Base-by-base conservation (phyloP, 2,888 invertebrate species). In the Keiferia lycopersicella region DNA sequence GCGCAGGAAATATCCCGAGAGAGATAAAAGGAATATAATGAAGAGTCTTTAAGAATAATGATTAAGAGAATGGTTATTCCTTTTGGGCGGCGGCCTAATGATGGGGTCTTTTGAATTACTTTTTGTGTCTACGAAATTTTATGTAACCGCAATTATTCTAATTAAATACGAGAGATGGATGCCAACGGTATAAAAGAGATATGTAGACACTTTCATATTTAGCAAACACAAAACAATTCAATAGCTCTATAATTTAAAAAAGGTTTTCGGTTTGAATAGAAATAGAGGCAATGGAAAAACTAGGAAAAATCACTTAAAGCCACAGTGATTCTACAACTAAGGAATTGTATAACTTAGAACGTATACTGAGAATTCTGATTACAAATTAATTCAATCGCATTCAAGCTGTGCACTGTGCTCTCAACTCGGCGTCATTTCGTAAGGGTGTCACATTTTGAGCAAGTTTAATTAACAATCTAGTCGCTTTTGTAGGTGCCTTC, bases 401-500 rank as follows among this genome's bases (percentile, higher is more conserved):
- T 87, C 84, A 84, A 86, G 80, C 83, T 84, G 86, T 90, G 87
- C 88, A 89, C 85, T 86, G 88, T 88, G 83, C 88, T 87, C 84
- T 83, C 83, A 76, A 80, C 80, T 80, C 77, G 81, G 81, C 85
- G 81, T 87, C 88, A 88, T 89, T 91, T 86, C 84, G 89, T 88
- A 89, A 87, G 89, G 90, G 88, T 90, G 89, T 89, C 90, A 90
- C 90, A 91, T 91, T 91, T 91, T 89, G 86, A 90, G 88, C 87
- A 88, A 89, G 91, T 91, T 91, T 90, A 91, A 91, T 91, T 91
- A 91, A 91, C 91, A 91, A 91, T 90, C 88, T 88, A 91, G 88
- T 88, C 86, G 89, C 90, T 91, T 88, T 88, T 89, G 89, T 88
- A 88, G 89, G 88, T 87, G 85, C 91, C 88, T 91, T 91, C 91